Conservation (phyloP, 2,797 vertebrate species). For the Diglossa cyanea region DNA sequence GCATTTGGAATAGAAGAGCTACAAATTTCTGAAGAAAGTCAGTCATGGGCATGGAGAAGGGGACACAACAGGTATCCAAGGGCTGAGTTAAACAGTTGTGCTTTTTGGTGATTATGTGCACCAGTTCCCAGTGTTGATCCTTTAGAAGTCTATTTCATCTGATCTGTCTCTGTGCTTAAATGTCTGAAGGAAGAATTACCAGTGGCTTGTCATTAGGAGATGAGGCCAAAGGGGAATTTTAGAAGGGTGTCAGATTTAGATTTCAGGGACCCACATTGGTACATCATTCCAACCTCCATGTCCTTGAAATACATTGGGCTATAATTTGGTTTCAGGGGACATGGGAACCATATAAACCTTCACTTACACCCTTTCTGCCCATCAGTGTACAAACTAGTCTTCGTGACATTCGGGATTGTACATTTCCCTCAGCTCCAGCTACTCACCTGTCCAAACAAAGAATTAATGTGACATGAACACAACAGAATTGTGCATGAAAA, state of each 20-base stretch:
- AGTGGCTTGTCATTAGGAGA: neutral
- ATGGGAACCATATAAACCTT: neutral
- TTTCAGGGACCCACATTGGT: neutral
- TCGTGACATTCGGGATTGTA: neutral
- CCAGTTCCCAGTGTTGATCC: neutral
- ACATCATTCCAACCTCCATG: neutral
- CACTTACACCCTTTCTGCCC: neutral
- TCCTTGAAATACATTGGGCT: neutral
- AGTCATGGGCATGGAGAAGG: neutral
- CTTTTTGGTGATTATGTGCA: neutral
- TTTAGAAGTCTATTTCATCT: neutral
- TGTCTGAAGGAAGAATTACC: neutral
- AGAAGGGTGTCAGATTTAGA: neutral
- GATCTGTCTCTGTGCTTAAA: neutral
- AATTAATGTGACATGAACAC: conserved; percentile 14
- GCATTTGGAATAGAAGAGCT: neutral
- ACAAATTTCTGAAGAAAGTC: neutral
- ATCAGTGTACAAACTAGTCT: neutral
- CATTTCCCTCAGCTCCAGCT: neutral
- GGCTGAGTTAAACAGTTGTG: neutral
- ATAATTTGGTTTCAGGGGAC: neutral
- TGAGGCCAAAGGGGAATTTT: neutral
- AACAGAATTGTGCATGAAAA: conserved; percentile 18
- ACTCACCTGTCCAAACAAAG: neutral
- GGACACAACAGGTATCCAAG: neutral